Conservation (phyloP, 1,140 invertebrate species). For the Platorchestia sp. region DNA sequence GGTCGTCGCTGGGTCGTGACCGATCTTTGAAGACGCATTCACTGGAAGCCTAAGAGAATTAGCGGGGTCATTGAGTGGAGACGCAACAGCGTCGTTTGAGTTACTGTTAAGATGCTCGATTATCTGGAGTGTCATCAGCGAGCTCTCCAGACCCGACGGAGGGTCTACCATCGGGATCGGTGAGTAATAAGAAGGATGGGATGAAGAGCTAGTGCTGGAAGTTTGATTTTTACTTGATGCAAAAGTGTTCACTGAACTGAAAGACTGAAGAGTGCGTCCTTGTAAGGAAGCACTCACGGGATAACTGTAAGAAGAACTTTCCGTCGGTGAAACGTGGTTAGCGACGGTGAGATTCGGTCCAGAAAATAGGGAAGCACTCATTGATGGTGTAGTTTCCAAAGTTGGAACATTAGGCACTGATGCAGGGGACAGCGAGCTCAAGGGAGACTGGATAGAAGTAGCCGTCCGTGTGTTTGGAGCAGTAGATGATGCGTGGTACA, state of each 20-base stretch:
- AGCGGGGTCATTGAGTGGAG: not conserved
- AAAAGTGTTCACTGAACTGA: not conserved
- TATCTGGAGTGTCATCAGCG: conserved; percentile 4
- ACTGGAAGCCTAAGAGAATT: not conserved
- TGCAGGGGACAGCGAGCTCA: not conserved
- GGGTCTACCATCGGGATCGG: conserved; percentile 2
- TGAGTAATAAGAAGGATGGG: not conserved
- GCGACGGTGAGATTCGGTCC: not conserved
- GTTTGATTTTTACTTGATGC: not conserved
- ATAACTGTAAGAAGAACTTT: not conserved
- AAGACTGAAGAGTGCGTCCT: not conserved
- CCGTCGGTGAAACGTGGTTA: not conserved
- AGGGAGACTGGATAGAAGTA: not conserved
- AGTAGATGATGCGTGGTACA: not conserved
- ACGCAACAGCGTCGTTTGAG: not conserved
- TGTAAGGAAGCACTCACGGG: not conserved
- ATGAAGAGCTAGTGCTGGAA: not conserved
- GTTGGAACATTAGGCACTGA: not conserved
- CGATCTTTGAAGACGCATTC: not conserved
- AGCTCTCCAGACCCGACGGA: conserved; percentile 9
- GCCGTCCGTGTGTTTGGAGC: not conserved
- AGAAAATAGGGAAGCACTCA: not conserved
- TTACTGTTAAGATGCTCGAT: conserved; percentile 15
- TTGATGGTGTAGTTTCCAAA: not conserved
- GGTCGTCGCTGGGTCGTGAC: not conserved